Evolutionary conservation across 2,888 invertebrate genomes (phyloP).

Genomic region (Pardosa pseudoannulata): DNA sequence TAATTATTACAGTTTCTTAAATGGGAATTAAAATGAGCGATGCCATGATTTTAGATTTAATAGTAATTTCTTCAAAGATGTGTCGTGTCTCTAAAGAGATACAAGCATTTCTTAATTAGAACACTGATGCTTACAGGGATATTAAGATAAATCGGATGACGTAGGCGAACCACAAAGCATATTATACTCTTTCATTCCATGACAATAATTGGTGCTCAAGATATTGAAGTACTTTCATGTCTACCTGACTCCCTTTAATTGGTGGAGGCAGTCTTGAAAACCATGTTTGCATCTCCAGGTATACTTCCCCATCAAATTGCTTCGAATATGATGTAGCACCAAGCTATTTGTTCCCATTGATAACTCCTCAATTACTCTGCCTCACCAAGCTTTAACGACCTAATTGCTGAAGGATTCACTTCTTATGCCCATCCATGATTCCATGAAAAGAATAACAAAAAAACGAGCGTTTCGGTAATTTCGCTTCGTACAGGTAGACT

Average conservation of each 20-base stretch:
- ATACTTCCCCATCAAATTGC: not conserved
- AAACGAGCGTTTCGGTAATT: slow-evolving; percentile 6
- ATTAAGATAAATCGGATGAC: not conserved
- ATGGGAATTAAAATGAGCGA: too few relatives aligned
- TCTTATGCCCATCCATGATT: not conserved
- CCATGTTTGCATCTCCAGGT: not conserved
- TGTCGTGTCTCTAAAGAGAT: too few relatives aligned
- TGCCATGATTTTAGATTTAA: too few relatives aligned
- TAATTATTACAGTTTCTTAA: too few relatives aligned
- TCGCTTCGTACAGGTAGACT: not conserved
- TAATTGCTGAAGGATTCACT: slow-evolving; percentile 20
- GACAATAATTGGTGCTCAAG: not conserved
- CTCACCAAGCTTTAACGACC: slow-evolving; percentile 9
- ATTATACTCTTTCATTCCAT: not conserved
- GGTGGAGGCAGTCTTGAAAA: not conserved
- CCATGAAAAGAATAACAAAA: slow-evolving; percentile 5
- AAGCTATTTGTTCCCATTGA: slow-evolving; percentile 13
- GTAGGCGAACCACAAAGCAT: too few relatives aligned
- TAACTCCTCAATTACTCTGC: slow-evolving; percentile 20
- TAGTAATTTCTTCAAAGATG: too few relatives aligned
- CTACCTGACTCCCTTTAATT: not conserved
- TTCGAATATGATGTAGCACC: not conserved
- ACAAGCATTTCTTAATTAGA: not conserved
- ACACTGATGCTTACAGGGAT: not conserved
- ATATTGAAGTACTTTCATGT: not conserved